Evolutionary conservation across 2,888 invertebrate genomes (phyloP).

Genomic region (Acanthopleura granulata): DNA sequence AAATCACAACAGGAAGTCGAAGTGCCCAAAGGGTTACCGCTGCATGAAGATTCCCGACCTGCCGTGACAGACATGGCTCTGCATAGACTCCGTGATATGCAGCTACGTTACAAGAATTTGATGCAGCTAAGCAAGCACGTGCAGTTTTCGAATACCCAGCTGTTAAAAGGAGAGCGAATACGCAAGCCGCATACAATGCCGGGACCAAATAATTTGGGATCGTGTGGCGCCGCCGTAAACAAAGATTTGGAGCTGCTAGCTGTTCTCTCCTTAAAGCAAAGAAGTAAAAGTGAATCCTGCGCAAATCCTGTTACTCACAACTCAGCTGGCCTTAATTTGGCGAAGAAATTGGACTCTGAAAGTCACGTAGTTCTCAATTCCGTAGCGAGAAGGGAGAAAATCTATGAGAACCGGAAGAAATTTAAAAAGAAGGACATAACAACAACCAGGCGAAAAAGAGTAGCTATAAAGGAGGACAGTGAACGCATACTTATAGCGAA

Average conservation of each 20-base stretch:
- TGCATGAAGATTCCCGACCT: no score
- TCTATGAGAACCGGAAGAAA: neutral
- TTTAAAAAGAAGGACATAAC: neutral
- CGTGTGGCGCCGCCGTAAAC: neutral
- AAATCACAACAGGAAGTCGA: no score
- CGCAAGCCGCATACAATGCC: constrained; percentile 38
- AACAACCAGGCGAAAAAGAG: neutral
- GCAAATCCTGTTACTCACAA: neutral
- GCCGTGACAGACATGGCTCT: neutral
- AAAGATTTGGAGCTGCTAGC: neutral
- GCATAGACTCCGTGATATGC: constrained; percentile 32
- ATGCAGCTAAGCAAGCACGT: constrained; percentile 46
- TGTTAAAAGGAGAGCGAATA: constrained; percentile 39
- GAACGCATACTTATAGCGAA: neutral
- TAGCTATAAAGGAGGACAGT: neutral
- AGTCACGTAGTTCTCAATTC: no score
- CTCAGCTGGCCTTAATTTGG: neutral
- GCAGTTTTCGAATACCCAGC: constrained; percentile 46
- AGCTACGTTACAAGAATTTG: constrained; percentile 44
- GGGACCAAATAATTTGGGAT: neutral
- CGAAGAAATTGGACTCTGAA: no score
- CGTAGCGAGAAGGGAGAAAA: no score
- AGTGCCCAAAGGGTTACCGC: no score
- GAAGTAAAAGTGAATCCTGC: neutral
- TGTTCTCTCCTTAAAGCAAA: neutral